Percentiles rank a stretch among this genome's conserved stretches.
phyloP scores from a whole-genome alignment of 2,113 vertebrate genomes.

The Sturnus vulgaris region DNA sequence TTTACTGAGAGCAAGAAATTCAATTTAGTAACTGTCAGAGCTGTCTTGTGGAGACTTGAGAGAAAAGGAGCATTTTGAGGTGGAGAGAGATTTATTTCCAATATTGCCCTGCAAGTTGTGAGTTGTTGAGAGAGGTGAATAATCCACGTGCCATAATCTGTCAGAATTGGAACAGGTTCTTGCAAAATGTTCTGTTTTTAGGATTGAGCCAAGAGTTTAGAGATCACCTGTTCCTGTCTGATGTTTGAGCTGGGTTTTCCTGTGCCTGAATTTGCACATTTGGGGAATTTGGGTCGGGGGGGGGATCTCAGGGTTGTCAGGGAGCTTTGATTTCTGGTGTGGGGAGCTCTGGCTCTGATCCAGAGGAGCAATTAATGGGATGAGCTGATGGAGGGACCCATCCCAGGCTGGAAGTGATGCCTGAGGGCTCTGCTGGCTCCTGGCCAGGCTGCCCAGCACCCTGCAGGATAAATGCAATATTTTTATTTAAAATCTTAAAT shows the following conservation, averaged over 20 bases:
- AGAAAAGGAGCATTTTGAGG: not conserved
- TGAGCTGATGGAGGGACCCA: not conserved
- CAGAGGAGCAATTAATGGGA: constrained; percentile 8
- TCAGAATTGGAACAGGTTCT: not conserved
- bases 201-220: not conserved
- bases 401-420: not conserved
- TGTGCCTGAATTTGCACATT: not conserved
- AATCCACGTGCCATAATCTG: not conserved
- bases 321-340: not conserved
- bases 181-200: not conserved
- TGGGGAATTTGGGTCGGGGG: too few relatives aligned
- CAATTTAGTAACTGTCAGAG: not conserved
- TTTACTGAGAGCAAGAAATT: not conserved
- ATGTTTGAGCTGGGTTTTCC: not conserved
- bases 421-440: constrained; percentile 32
- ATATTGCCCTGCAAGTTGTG: not conserved
- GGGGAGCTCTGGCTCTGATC: not conserved
- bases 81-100: not conserved
- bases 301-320: not conserved
- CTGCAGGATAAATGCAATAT: not conserved
- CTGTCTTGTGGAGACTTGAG: not conserved
- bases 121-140: not conserved
- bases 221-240: not conserved
- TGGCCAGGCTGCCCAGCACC: not conserved
- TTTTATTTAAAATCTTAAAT: not conserved